Evolutionary conservation across 2,797 vertebrate genomes (phyloP), one percentile per base, ranked within the genome.

Genomic region (Gastrophryne carolinensis): DNA sequence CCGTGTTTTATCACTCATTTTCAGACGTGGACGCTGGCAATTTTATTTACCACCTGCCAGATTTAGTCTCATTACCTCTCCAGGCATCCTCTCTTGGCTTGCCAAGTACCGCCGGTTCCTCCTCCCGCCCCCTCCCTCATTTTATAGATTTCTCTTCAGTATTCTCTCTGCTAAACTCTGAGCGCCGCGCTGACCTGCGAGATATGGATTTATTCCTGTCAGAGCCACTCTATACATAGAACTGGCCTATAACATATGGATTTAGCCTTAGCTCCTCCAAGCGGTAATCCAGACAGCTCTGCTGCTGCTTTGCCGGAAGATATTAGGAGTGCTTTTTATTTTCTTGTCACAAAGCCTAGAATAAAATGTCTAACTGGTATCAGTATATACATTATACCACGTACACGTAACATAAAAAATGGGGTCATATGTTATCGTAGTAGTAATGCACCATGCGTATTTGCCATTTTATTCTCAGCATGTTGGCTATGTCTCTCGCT

Each of bases 201-300:
- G 39, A 58, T 77, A 71, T 77, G 60, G 67, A 77, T 77, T 77
- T 47, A 62, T 77, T 41, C 35, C 58, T 64, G 29, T 49, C 60
- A 77, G 54, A 76, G 24, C 62, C 41, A 77, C 49, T 77, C 58
- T 64, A 71, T 64, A 53, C 50, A 65, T 63, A 71, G 75, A 77
- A 50, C 50, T 44, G 52, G 66, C 74, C 49, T 71, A 70, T 76
- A 56, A 70, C 27, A 63, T 77, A 77, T 71, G 58, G 75, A 77
- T 77, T 72, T 56, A 77, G 24, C 67, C 67, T 69, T 41, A 63
- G 49, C 50, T 27, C 53, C 35, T 54, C 50, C 52, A 21, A 58
- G 58, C 50, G 27, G 29, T 37, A 77, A 64, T 72, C 37, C 34
- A 62, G 70, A 63, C 47, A 29, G 57, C 21, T 30, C 35, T 30